These are phyloP conservation scores for Poliocrania exsul DNA, from an alignment of 2,797 vertebrate species.

Conservation along the genomic window DNA sequence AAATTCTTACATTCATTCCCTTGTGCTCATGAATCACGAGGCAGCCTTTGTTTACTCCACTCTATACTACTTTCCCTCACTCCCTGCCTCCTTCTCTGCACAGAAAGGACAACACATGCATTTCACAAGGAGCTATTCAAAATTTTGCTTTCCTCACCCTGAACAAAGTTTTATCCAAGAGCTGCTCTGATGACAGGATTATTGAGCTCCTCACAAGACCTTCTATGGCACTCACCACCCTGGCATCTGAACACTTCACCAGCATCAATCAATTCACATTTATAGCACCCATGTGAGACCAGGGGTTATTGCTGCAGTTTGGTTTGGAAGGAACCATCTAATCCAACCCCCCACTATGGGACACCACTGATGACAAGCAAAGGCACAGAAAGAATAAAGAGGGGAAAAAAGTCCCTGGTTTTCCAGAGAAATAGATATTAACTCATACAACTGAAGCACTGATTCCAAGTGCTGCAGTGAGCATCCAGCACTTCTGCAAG, in stretches of 20 bases:
- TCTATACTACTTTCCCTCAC: background rate
- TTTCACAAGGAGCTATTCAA: background rate
- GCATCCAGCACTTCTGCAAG: background rate
- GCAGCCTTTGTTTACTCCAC: slow-evolving; percentile 12
- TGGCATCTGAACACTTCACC: background rate
- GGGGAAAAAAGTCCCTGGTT: background rate
- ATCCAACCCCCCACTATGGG: fast-evolving
- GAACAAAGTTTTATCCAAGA: background rate
- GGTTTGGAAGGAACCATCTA: background rate
- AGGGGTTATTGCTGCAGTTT: background rate
- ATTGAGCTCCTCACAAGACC: background rate
- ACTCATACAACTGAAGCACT: background rate
- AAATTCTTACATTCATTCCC: background rate
- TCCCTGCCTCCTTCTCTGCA: background rate
- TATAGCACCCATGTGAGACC: background rate
- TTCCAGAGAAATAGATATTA: background rate
- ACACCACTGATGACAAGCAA: background rate
- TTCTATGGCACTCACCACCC: background rate
- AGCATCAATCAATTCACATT: background rate
- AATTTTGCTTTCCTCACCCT: background rate
- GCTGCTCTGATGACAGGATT: slow-evolving; percentile 10
- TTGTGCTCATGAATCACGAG: background rate
- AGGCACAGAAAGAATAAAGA: background rate
- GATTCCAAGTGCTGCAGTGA: background rate
- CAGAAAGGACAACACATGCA: background rate